phyloP scores from a whole-genome alignment of 2,797 vertebrate genomes.

The Oreochromis mossambicus region DNA sequence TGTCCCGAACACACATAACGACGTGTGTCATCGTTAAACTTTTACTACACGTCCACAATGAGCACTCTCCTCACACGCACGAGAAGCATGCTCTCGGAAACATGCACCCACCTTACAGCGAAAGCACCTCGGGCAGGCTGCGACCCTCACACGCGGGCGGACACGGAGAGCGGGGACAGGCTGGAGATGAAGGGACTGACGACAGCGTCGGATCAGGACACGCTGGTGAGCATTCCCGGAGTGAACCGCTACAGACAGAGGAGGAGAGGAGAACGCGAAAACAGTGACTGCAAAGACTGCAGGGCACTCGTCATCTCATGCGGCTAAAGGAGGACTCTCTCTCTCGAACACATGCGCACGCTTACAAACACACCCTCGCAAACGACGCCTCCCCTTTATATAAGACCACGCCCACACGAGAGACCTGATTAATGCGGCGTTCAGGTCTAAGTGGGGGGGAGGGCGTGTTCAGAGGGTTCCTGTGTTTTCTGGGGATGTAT shows the following conservation, averaged over 20 bases:
- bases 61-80: neutral
- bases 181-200: constrained; percentile 18
- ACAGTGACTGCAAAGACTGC: constrained; percentile 53
- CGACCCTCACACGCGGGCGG: neutral
- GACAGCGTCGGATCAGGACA: constrained; percentile 44
- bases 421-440: constrained; percentile 58
- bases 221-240: constrained; percentile 60
- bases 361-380: constrained; percentile 2
- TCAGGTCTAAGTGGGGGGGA: constrained; percentile 38
- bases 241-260: constrained; percentile 36
- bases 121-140: neutral
- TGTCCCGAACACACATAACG: constrained; percentile 21
- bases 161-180: neutral
- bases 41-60: constrained; percentile 19
- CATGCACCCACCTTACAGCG: constrained; percentile 54
- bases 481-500: neutral
- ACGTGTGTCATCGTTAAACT: constrained; percentile 39
- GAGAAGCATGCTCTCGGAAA: neutral
- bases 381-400: constrained; percentile 48
- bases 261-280: constrained; percentile 19
- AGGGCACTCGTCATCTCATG: constrained; percentile 62
- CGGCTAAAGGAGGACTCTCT: constrained; percentile 42
- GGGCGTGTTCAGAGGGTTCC: constrained; percentile 35
- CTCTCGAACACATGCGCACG: neutral
- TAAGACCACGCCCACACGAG: constrained; percentile 46